phyloP scores from a whole-genome alignment of 2,113 vertebrate genomes.

The Amphiprion ocellaris region DNA sequence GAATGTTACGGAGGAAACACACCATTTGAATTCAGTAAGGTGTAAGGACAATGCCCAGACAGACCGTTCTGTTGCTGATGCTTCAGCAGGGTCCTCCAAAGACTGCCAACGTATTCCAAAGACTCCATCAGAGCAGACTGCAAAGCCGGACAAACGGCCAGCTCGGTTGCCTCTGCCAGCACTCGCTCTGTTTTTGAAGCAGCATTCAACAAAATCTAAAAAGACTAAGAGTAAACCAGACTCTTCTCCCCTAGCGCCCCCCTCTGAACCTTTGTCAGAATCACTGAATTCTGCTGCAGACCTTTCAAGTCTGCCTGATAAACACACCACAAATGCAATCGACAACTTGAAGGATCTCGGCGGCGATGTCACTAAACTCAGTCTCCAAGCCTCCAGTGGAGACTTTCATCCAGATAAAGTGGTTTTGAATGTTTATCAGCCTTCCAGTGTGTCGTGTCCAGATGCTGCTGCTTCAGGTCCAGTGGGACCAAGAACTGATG shows the following conservation, averaged over 20 bases:
- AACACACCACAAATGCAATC: neutral
- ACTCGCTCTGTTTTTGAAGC: constrained; percentile 82
- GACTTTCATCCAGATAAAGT: neutral
- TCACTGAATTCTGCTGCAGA: constrained; percentile 13
- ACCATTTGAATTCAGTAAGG: neutral
- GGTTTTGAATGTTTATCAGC: neutral
- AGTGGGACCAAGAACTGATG: constrained; percentile 1
- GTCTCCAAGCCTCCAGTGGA: neutral
- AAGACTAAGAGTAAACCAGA: constrained; percentile 40
- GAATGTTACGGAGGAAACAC: neutral
- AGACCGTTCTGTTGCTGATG: neutral
- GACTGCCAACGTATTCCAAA: neutral
- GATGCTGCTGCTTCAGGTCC: neutral
- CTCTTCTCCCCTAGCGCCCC: neutral
- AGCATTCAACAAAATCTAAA: constrained; percentile 77
- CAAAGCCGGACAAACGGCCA: constrained; percentile 66
- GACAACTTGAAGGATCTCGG: neutral
- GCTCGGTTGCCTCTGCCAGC: constrained; percentile 78
- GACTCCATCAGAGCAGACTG: constrained; percentile 1
- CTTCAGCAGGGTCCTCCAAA: constrained; percentile 1
- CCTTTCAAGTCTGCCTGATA: neutral
- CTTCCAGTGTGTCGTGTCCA: neutral
- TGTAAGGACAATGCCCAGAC: neutral
- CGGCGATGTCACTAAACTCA: neutral
- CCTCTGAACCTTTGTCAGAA: constrained; percentile 21